Conservation (phyloP, 1,140 invertebrate genomes). For the Neoseiulus cucumeris region DNA sequence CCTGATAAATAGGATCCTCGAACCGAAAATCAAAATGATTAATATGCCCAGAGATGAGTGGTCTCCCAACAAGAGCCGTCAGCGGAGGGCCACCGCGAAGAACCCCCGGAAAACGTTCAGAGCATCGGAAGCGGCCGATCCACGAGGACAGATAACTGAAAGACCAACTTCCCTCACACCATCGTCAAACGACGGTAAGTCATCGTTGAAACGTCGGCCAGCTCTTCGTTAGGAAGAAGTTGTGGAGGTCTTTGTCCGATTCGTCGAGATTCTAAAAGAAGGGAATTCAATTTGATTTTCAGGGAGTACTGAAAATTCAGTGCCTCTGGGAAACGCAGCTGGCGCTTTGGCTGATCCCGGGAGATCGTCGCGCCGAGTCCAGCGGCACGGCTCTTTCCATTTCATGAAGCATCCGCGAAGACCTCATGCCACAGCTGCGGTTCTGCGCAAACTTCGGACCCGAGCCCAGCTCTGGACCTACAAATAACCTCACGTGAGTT, state of each 20-base stretch:
- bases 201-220: neutral
- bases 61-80: neutral
- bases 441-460: neutral
- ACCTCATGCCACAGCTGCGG: neutral
- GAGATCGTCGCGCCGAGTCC: neutral
- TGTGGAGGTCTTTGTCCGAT: neutral
- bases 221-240: neutral
- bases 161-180: neutral
- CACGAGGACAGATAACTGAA: neutral
- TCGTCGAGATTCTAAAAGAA: neutral
- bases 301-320: conserved; percentile 4
- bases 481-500: conserved; percentile 3
- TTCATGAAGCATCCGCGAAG: conserved; percentile 8
- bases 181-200: neutral
- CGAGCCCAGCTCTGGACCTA: conserved; percentile 4
- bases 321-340: neutral
- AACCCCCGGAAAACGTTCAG: neutral
- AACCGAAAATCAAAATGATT: too few relatives aligned
- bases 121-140: neutral
- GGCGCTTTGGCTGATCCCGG: neutral
- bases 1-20: too few relatives aligned
- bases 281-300: neutral
- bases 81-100: neutral
- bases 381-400: conserved; percentile 4
- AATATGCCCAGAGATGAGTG: conserved; percentile 8